Evolutionary conservation across 2,888 invertebrate species (phyloP), one percentile per base, ranked within the genome.

Genomic region (Prosopocoilus inquinatus): DNA sequence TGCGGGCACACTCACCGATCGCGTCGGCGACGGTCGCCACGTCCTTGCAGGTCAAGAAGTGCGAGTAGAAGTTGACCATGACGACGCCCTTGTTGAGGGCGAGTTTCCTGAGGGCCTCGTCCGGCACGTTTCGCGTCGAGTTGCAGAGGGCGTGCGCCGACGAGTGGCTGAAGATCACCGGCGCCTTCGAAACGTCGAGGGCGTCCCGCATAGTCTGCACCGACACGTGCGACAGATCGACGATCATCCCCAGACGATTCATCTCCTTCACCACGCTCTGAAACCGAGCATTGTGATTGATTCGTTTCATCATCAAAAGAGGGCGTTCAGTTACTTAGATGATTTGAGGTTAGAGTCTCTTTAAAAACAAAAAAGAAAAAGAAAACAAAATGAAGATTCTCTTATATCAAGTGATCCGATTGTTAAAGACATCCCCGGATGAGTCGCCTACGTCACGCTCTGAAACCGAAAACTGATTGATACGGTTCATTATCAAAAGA

Each of bases 181-280:
- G 93, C 9, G 93, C 91, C 69, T 86, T 85, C 33, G 89, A 87
- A 57, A 86, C 85, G 20, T 85, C 83, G 39, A 94, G 78, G 13
- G 90, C 89, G 72, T 90, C 90, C 46, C 85, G 81, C 92, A 92
- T 92, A 20, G 91, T 91, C 51, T 86, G 83, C 38, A 83, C 82
- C 4, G 91, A 90, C 50, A 91, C 91, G 77, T 93, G 90, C 5
- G 89, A 89, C 64, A 91, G 77, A 75, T 94, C 93, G 61, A 93
- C 89, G 75, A 93, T 83, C 90, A 93, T 93, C 20, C 93, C 93
- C 58, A 93, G 80, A 2, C 92, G 85, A 79, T 93, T 93, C 92
- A 93, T 92, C 79, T 93, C 93, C 68, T 85, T 86, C 61, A 92
- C 86, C 67, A 92, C 86, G 69, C 85, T 84, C 88, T 89, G 79